Evolutionary conservation across 2,797 vertebrate genomes (phyloP), one percentile per base, ranked within the genome.

Genomic region (Alfaro cultratus): DNA sequence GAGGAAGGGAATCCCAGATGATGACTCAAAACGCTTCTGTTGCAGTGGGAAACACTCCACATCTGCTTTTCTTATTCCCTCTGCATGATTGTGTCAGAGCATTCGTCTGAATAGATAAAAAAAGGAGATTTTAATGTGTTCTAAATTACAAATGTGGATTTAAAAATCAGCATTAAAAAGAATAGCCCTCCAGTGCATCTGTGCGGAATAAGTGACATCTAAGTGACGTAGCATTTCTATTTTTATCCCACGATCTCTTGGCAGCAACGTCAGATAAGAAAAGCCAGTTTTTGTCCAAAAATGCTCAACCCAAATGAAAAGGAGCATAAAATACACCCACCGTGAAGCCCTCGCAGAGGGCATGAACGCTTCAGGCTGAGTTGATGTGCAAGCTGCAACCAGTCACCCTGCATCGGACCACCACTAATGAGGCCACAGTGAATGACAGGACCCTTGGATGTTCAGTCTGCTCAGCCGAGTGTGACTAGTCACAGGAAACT

Each of bases 1-100:
- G 92, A 95, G 95, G 94, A 95, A 96, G 95, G 95, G 95, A 96
- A 95, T 95, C 95, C 95, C 95, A 91, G 90, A 94, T 93, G 93
- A 93, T 95, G 95, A 95, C 94, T 95, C 94, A 95, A 92, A 62
- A 92, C 83, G 85, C 87, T 91, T 86, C 85, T 89, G 93, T 89
- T 89, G 95, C 94, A 93, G 92, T 88, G 87, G 93, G 94, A 93
- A 93, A 92, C 92, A 93, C 93, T 92, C 88, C 93, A 94, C 94
- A 95, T 94, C 92, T 94, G 92, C 91, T 43, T 45, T 71, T 71
- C 13, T 16, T 43, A n/a, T 92, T 92, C 76, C 84, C 81, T 85
- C 79, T 83, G 81, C 51, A 41, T 81, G 83, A 45, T 34, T 85
- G 83, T 84, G 72, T 80, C 77, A 85, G 80, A 80, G 82, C 49